phyloP scores from a whole-genome alignment of 2,888 invertebrate species.

The Psylliodes chrysocephalus region DNA sequence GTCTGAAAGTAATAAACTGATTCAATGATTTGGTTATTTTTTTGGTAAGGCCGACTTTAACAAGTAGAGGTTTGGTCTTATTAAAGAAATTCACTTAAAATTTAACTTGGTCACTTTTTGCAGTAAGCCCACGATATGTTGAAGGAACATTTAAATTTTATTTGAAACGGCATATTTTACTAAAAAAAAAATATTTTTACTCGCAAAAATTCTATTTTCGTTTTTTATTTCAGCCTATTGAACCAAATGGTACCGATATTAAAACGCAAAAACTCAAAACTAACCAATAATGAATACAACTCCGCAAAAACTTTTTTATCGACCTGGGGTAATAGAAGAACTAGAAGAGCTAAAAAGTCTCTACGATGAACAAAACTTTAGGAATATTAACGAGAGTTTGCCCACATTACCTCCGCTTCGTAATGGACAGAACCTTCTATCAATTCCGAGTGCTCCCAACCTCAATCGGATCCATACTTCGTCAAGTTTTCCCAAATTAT shows the following conservation, averaged over 20 bases:
- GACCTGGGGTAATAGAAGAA: slow-evolving; percentile 48
- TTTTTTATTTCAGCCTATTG: background rate
- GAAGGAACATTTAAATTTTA: too few relatives aligned
- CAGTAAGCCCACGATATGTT: too few relatives aligned
- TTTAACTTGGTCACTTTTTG: too few relatives aligned
- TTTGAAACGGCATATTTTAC: too few relatives aligned
- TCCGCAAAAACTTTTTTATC: slow-evolving; percentile 44
- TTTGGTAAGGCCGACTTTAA: too few relatives aligned
- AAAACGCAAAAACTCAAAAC: background rate
- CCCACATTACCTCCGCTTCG: slow-evolving; percentile 19
- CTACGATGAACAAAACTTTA: slow-evolving; percentile 34
- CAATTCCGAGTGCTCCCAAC: slow-evolving; percentile 33
- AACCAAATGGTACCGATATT: background rate
- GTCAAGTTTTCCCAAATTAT: slow-evolving; percentile 31
- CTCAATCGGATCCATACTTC: slow-evolving; percentile 29
- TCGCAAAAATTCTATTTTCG: too few relatives aligned
- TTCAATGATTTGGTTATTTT: too few relatives aligned
- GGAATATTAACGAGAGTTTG: slow-evolving; percentile 35
- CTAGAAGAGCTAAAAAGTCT: slow-evolving; percentile 42
- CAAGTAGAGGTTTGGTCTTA: too few relatives aligned
- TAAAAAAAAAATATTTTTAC: too few relatives aligned
- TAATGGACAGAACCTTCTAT: slow-evolving; percentile 33
- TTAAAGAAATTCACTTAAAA: too few relatives aligned
- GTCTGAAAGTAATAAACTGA: too few relatives aligned
- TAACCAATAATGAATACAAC: slow-evolving; percentile 13